These are phyloP conservation scores for Danio tinwini DNA, from an alignment of 2,797 vertebrate genomes.

Conservation along the genomic window DNA sequence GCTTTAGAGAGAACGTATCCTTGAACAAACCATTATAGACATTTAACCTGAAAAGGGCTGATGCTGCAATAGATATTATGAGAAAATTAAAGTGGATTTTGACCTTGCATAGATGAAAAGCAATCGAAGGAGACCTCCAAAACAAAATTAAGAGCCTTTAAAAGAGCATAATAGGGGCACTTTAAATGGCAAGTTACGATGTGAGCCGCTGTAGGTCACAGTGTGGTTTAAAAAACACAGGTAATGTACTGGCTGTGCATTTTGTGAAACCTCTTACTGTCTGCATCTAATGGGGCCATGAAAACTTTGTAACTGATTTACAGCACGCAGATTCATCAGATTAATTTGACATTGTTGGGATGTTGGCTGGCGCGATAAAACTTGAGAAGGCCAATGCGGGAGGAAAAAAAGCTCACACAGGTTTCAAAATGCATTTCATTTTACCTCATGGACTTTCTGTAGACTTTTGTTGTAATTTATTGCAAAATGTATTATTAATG, in stretches of 20 bases:
- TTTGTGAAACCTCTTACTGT: constrained; percentile 32
- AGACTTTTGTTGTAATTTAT: constrained; percentile 20
- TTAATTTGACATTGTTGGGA: constrained; percentile 50
- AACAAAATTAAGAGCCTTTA: no score
- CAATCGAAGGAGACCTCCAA: no score
- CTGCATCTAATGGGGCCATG: constrained; percentile 56
- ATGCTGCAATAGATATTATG: no score
- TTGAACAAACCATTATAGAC: no score
- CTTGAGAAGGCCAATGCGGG: constrained; percentile 21
- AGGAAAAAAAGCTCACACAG: neutral
- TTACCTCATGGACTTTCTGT: neutral
- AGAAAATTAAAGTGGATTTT: no score
- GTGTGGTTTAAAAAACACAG: constrained; percentile 57
- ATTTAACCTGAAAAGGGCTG: no score
- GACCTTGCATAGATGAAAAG: no score
- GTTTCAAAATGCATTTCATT: neutral
- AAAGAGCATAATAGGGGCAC: no score
- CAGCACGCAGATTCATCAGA: constrained; percentile 65
- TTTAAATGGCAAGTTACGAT: constrained; percentile 32
- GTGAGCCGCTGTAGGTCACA: neutral
- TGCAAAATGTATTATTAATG: constrained; percentile 1
- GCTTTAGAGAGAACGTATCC: no score
- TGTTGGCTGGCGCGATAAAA: constrained; percentile 54
- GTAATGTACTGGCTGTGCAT: neutral
- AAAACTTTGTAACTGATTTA: constrained; percentile 72